These are phyloP conservation scores for Elephantulus edwardii DNA, from an alignment of 2,113 vertebrate genomes.

Conservation along the genomic window DNA sequence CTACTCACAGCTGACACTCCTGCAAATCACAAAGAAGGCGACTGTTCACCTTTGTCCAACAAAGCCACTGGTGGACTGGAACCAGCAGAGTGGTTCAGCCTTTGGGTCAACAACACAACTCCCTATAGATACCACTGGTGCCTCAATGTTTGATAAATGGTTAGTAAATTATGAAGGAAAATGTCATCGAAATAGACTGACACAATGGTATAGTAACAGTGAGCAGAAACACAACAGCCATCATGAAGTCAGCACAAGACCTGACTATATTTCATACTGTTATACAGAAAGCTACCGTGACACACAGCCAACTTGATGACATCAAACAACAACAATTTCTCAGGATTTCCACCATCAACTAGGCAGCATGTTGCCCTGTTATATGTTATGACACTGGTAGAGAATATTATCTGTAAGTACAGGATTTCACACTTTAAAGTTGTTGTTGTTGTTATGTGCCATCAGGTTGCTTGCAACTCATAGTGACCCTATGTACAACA, in stretches of 20 bases:
- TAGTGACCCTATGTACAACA: too few relatives aligned
- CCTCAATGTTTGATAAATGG: too few relatives aligned
- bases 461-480: too few relatives aligned
- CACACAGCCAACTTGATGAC: background rate
- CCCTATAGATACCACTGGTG: too few relatives aligned
- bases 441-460: too few relatives aligned
- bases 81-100: too few relatives aligned
- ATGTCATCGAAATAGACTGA: background rate
- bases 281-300: background rate
- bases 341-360: background rate
- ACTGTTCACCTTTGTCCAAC: too few relatives aligned
- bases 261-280: background rate
- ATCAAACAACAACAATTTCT: background rate
- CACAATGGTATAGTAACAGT: background rate
- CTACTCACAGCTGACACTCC: too few relatives aligned
- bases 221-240: background rate
- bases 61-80: too few relatives aligned
- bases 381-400: background rate
- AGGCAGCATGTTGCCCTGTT: background rate
- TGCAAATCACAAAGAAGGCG: too few relatives aligned
- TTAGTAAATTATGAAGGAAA: background rate
- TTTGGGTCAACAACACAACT: too few relatives aligned
- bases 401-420: background rate
- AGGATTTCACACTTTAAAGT: background rate
- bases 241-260: background rate